Evolutionary conservation across 2,888 invertebrate genomes (phyloP).

Genomic region (Conops quadrifasciatus): DNA sequence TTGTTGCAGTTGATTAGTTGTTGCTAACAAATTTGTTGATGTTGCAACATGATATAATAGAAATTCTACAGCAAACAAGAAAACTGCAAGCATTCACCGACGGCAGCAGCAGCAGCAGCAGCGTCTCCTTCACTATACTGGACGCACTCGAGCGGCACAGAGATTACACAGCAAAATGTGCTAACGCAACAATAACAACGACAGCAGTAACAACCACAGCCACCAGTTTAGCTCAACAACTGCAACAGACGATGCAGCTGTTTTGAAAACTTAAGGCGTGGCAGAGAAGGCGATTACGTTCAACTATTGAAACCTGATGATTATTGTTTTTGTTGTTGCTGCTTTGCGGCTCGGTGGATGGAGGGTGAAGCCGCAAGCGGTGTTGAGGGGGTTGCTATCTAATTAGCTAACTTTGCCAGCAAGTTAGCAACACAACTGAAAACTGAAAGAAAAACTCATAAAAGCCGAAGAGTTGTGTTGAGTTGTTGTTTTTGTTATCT

Average conservation of each 20-base stretch:
- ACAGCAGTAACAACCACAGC: conserved; percentile 1
- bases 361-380: too few species aligned
- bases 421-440: too few species aligned
- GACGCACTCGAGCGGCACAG: conserved; percentile 14
- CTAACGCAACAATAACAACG: neutral
- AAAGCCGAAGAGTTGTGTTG: too few species aligned
- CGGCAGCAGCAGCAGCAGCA: neutral
- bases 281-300: neutral
- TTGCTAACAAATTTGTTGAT: conserved; percentile 25
- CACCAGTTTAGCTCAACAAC: neutral
- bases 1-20: conserved; percentile 1
- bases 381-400: too few species aligned
- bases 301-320: neutral
- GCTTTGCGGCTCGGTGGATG: too few species aligned
- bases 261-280: neutral
- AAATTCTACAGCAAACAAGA: neutral
- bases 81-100: neutral
- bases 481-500: too few species aligned
- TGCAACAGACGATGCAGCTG: neutral
- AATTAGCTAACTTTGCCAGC: too few species aligned
- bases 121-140: neutral
- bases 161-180: conserved; percentile 20
- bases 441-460: too few species aligned
- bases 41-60: conserved; percentile 13
- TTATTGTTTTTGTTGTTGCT: too few species aligned